Evolutionary conservation across 1,140 invertebrate species (phyloP), one percentile per base, ranked within the genome.

Genomic region (Mycetomoellerius zeteki): DNA sequence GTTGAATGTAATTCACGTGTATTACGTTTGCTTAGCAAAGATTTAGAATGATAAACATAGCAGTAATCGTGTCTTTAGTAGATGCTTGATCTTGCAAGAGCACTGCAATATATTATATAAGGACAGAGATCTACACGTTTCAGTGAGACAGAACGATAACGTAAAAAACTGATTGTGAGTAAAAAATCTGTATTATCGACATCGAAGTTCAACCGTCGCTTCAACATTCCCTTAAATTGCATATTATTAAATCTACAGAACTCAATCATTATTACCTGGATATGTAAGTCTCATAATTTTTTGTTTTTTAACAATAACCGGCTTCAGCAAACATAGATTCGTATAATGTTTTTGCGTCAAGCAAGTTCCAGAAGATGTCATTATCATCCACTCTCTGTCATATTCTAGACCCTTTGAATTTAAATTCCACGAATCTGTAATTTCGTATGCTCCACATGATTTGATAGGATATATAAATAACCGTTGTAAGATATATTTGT

Each of bases 391-490:
- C 92, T 98, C 96, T 90, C 99, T 96, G 94, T 99, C 99, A 94
- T 98, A 99, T 91, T 97, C 95, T 21, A 99, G 96, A 1, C 99
- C 99, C 91, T 96, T 97, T 0, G 92, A 87, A 30, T 96, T 97
- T 50, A 99, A 94, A 54, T 95, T 95, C 98, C 98, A 99, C n/a
- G 94, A 94, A 78, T 92, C 75, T 78, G 95, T 90, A 65, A 98
- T 96, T 94, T 97, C 96, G 88, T 97, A 97, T 52, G 97, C 96
- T 3, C 96, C 98, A 95, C 99, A 99, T 0, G 99, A 99, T 96
- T 99, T 99, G 2, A 99, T 96, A 2, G 99, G 99, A 96, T 98
- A 99, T 67, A 99, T 95, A 92, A 97, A 98, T 73, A 99, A 97
- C 92, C 97, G 71, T 85, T 92, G 90, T 62, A 91, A 27, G 30